A percentile compares a stretch with the other conserved stretches of the same genome.
These are phyloP conservation scores for Anguilla japonica DNA, from an alignment of 2,113 vertebrate species.

Conservation along the genomic window DNA sequence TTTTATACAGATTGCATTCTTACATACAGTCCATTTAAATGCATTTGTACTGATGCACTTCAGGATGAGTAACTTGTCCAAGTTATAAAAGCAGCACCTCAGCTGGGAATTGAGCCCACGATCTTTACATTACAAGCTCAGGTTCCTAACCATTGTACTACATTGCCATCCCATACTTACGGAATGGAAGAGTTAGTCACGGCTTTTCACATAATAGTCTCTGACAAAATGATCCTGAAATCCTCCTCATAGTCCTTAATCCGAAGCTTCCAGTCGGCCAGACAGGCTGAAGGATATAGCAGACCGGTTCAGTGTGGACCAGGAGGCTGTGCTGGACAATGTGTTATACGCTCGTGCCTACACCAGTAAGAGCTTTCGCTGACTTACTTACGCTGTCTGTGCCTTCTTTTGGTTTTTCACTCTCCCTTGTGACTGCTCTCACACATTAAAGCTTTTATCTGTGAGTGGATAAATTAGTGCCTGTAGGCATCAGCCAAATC, in stretches of 20 bases:
- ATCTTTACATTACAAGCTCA: too few species aligned
- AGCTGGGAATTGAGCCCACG: too few species aligned
- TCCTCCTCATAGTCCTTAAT: slow-evolving; percentile 30
- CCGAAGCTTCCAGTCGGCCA: slow-evolving; percentile 78
- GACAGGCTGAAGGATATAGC: slow-evolving; percentile 94
- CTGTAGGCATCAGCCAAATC: not conserved
- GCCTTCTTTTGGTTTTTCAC: not conserved
- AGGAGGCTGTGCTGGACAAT: slow-evolving; percentile 91
- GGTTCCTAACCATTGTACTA: too few species aligned
- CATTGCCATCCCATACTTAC: too few species aligned
- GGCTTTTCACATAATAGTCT: not conserved
- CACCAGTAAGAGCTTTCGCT: slow-evolving; percentile 77
- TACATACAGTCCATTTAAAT: too few species aligned
- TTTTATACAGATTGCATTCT: too few species aligned
- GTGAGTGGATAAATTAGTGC: not conserved
- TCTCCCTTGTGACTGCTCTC: not conserved
- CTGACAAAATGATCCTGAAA: not conserved
- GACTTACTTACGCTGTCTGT: not conserved
- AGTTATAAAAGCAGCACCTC: too few species aligned
- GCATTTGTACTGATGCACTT: too few species aligned
- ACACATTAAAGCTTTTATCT: not conserved
- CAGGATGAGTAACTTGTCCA: too few species aligned
- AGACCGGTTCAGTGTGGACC: slow-evolving; percentile 90
- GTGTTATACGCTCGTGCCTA: slow-evolving; percentile 96
- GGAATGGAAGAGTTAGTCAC: not conserved